phyloP scores from a whole-genome alignment of 2,113 vertebrate species.

The Castor canadensis region DNA sequence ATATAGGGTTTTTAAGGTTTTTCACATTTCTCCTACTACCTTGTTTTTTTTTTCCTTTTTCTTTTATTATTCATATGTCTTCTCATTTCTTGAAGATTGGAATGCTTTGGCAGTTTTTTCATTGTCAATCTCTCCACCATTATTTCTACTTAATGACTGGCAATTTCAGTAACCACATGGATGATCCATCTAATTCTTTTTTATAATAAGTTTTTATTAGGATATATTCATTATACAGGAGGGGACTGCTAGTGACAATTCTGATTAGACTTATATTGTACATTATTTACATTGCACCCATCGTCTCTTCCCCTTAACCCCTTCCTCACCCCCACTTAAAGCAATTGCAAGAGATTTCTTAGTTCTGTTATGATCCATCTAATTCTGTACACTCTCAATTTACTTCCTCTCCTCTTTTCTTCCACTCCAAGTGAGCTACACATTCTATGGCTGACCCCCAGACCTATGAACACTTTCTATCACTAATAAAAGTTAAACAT shows the following conservation, averaged over 20 bases:
- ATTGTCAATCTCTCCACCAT: not conserved
- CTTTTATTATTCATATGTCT: too few species aligned
- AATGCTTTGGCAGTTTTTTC: not conserved
- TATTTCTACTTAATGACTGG: not conserved
- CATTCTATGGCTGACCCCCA: not conserved
- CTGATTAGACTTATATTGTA: too few species aligned
- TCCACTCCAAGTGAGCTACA: not conserved
- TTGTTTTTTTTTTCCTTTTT: too few species aligned
- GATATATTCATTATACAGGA: too few species aligned
- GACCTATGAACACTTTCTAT: not conserved
- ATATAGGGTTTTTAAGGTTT: not conserved
- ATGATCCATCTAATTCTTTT: too few species aligned
- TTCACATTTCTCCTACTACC: not conserved
- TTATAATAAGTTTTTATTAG: too few species aligned
- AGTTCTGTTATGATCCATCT: not conserved
- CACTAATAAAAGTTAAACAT: not conserved
- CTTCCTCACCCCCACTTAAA: too few species aligned
- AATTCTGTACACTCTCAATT: not conserved
- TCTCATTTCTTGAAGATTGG: not conserved
- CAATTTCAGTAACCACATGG: not conserved
- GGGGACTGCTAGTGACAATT: too few species aligned
- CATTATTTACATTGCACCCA: too few species aligned
- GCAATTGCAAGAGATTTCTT: too few species aligned
- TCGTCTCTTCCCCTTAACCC: too few species aligned
- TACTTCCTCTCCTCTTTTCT: not conserved